A percentile compares a stretch with the other conserved stretches of the same genome.
Conservation (phyloP, 2,888 invertebrate genomes). For the Linyphia triangularis region DNA sequence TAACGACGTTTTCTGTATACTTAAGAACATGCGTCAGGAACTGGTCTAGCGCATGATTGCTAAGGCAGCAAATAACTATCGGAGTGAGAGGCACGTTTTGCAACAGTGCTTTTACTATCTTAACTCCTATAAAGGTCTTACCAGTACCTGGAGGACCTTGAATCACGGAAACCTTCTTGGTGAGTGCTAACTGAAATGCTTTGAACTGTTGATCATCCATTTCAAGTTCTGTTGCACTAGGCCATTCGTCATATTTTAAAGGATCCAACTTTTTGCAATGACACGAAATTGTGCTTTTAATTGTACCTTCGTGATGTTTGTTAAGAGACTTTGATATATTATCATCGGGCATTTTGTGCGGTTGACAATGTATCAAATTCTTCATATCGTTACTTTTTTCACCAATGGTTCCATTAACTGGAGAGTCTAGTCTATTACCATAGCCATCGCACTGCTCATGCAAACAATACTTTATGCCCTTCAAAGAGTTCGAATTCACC, state of each 20-base stretch:
- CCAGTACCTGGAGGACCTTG: constrained; percentile 85
- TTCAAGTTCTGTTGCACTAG: constrained; percentile 80
- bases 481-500: background rate
- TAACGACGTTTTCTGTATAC: constrained; percentile 83
- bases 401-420: background rate
- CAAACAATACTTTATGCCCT: constrained; percentile 25
- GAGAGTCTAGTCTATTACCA: background rate
- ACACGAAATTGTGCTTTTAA: background rate
- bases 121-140: constrained; percentile 85
- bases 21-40: constrained; percentile 87
- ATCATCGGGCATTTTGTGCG: background rate
- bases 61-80: constrained; percentile 89
- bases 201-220: constrained; percentile 83
- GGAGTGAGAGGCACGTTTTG: constrained; percentile 83
- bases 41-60: constrained; percentile 92
- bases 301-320: background rate
- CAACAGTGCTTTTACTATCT: constrained; percentile 86
- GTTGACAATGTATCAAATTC: too few relatives aligned
- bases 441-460: constrained; percentile 36
- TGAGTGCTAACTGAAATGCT: constrained; percentile 78
- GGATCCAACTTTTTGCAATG: constrained; percentile 52
- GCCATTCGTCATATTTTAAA: constrained; percentile 80
- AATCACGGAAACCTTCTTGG: constrained; percentile 83
- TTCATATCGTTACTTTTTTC: background rate
- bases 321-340: background rate